Conservation (phyloP, 2,797 vertebrate genomes). For the Yasuhikotakia modesta region DNA sequence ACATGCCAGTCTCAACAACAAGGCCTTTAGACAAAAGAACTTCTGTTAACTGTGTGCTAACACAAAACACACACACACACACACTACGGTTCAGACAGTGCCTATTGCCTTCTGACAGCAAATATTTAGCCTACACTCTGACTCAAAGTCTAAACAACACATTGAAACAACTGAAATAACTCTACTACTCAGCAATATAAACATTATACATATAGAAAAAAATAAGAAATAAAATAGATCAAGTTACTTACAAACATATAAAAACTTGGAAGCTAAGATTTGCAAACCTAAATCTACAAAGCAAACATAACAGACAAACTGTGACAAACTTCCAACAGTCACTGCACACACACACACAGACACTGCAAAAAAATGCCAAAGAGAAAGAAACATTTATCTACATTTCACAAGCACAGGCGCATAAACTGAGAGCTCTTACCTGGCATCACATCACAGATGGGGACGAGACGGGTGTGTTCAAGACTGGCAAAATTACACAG, state of each 20-base stretch:
- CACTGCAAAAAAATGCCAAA: neutral
- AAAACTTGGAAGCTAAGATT: neutral
- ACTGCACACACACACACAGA: neutral
- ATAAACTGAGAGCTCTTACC: slow-evolving; percentile 75
- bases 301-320: neutral
- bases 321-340: neutral
- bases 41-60: slow-evolving; percentile 71
- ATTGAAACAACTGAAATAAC: neutral
- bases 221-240: too few species aligned
- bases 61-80: slow-evolving; percentile 15
- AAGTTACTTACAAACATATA: neutral
- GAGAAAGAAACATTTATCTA: neutral
- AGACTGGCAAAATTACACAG: slow-evolving; percentile 96
- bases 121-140: slow-evolving; percentile 54
- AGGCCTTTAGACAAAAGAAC: slow-evolving; percentile 75
- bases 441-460: slow-evolving; percentile 96
- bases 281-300: too few species aligned
- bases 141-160: neutral
- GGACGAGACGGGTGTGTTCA: slow-evolving; percentile 92
- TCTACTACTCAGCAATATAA: neutral
- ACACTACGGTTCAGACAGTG: slow-evolving; percentile 63
- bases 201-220: neutral
- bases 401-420: neutral
- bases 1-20: slow-evolving; percentile 77
- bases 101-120: slow-evolving; percentile 41